Base-by-base conservation (phyloP, 2,113 vertebrate species). In the Vulpes ferrilata region DNA sequence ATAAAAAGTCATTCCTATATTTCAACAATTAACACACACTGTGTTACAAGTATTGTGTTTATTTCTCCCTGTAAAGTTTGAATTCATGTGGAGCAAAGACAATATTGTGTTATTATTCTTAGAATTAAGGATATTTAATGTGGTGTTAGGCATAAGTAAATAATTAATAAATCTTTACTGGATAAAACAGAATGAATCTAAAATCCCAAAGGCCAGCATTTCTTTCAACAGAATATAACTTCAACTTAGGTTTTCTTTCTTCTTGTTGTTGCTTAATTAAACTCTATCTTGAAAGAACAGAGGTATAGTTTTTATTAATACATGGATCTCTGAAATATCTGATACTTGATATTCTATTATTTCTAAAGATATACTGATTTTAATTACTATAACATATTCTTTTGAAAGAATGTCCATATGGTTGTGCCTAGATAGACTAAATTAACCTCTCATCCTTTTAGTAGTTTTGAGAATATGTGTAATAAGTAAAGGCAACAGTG, bases 1-100 rank as follows among this genome's bases (percentile, higher is more conserved):
- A 15, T 43, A 67, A 92, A 88, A 78, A n/a, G 22, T 27, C 27
- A 53, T 62, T 69, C 25, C 10, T 73, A 4, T 79, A 48, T 67
- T 53, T 22, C 81, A 43, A 57, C 43, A 90, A 62, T 25, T 43
- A 38, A 74, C 13, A 38, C 1, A 60, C 1, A 30, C 2, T 11
- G 2, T 79, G 23, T 85, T 57, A 86, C 16, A 82, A 62, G 60
- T 88, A 82, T 67, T 96, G 81, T 64, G 15, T 80, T 97, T 90
- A n/a, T 48, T 27, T 96, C 35, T 90, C 27, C 13, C 27, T 88
- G 43, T 73, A 16, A 55, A 91, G 4, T 62, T 17, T 79, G 17
- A 90, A 96, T 88, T 93, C 88, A 13, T 59, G 7, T 55, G 30
- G 5, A 1, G 0, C 25, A 90, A 92, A 74, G 59, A 62, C 5